Evolutionary conservation across 2,888 invertebrate genomes (phyloP), one percentile per base, ranked within the genome.

Genomic region (Periphyllus acericola): DNA sequence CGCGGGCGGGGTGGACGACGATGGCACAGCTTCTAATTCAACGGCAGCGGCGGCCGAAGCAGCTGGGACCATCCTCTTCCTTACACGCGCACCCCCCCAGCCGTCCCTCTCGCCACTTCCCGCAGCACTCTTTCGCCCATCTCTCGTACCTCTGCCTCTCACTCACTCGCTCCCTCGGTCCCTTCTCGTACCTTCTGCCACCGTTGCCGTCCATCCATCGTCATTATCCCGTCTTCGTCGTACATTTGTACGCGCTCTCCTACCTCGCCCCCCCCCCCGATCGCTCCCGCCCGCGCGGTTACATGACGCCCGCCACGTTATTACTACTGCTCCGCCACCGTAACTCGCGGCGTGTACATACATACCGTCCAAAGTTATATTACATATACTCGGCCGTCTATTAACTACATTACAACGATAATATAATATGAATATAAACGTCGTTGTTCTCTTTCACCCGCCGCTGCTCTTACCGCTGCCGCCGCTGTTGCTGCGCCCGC

Each of bases 21-120:
- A 19, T 32, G 84, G 75, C 84, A 85, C 84, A 78, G 84, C 76
- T 85, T 85, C 84, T 85, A 85, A 85, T 85, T 85, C 76, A 52
- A 52, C 84, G 84, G 55, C 74, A 74, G 83, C 83, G 83, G 74
- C 60, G 74, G 74, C 84, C 46, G 52, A 85, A 85, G 84, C 84
- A 85, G 84, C 84, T 85, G 84, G 84, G 76, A 78, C 68, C 76
- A n/a, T 68, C 66, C 60, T 52, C 40, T 6, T 36, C 36, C 29
- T 68, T 36, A 25, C 34, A 25, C 78, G 46, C 32, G n/a, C 68
- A 29, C 72, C 6, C 32, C 32, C 46, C 55, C 82, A 6, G 40
- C 55, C 74, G 3, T 3, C 32, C 9, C 55, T 32, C 82, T 52
- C 74, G 52, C 25, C 46, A 17, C 29, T 14, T 46, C 46, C 14